These are phyloP conservation scores for Pyralis farinalis DNA, from an alignment of 2,888 invertebrate genomes.

Conservation along the genomic window DNA sequence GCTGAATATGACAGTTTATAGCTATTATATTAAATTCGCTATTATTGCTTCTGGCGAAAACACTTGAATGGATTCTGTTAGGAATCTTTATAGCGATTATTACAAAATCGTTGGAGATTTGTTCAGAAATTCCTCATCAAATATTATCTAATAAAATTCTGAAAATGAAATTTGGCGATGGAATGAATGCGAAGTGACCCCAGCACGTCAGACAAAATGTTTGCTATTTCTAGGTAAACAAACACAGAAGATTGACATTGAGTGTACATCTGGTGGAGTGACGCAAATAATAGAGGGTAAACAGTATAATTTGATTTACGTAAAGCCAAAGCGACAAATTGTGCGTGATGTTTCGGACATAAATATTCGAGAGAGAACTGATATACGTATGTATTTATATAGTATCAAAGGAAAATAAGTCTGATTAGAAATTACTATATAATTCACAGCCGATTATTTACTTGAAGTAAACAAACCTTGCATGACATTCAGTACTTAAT, in stretches of 20 bases:
- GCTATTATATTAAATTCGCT: neutral
- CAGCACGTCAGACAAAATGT: conserved; percentile 50
- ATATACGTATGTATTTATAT: neutral
- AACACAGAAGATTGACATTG: conserved; percentile 73
- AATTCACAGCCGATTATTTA: too few relatives aligned
- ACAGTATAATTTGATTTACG: conserved; percentile 75
- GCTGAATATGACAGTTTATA: neutral
- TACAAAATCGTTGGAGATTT: conserved; percentile 37
- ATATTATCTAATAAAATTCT: conserved; percentile 60
- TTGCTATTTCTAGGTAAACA: conserved; percentile 77
- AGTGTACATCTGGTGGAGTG: conserved; percentile 76
- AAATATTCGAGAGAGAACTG: conserved; percentile 15
- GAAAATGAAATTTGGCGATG: conserved; percentile 65
- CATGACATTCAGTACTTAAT: too few relatives aligned
- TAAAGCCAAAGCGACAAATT: conserved; percentile 59
- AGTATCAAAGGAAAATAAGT: neutral
- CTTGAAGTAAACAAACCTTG: too few relatives aligned
- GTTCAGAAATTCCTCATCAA: conserved; percentile 29
- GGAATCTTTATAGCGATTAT: conserved; percentile 1
- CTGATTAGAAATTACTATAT: too few relatives aligned
- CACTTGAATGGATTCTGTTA: conserved; percentile 1
- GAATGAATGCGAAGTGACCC: conserved; percentile 66
- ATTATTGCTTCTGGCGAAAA: conserved; percentile 1
- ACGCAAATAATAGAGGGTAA: conserved; percentile 77
- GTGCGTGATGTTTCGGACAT: conserved; percentile 43